Conservation (phyloP, 1,140 invertebrate genomes). For the Agrilus planipennis region DNA sequence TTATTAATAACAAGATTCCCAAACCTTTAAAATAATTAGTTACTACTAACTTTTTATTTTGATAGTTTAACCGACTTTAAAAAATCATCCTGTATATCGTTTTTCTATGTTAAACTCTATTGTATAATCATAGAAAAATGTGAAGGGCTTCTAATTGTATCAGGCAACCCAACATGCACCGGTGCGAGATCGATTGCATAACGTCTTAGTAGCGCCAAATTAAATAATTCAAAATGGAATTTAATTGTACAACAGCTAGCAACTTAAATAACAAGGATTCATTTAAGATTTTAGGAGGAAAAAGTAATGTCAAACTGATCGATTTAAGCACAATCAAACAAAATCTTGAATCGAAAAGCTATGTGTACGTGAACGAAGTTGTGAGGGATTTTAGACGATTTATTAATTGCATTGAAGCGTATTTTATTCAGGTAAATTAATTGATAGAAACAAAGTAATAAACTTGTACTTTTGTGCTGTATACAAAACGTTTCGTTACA, state of each 20-base stretch:
- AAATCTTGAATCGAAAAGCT: slow-evolving; percentile 31
- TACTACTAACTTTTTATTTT: too few relatives aligned
- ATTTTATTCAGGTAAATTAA: slow-evolving; percentile 26
- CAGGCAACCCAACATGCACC: too few relatives aligned
- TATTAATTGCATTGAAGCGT: slow-evolving; percentile 25
- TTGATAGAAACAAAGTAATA: neutral
- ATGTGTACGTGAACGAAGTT: slow-evolving; percentile 32
- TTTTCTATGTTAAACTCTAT: too few relatives aligned
- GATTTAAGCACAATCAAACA: slow-evolving; percentile 12
- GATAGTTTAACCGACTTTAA: too few relatives aligned
- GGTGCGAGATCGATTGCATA: too few relatives aligned
- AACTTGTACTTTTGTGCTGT: too few relatives aligned
- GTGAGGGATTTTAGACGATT: slow-evolving; percentile 35
- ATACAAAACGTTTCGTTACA: slow-evolving; percentile 10
- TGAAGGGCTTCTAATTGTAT: neutral
- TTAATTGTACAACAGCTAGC: neutral
- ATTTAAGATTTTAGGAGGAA: neutral
- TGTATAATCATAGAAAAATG: neutral
- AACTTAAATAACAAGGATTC: neutral
- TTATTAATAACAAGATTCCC: too few relatives aligned
- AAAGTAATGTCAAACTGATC: neutral
- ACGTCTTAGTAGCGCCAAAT: too few relatives aligned
- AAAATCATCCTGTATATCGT: too few relatives aligned
- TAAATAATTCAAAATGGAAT: neutral
- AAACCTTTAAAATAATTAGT: too few relatives aligned